Conservation (phyloP, 1,140 invertebrate species). For the Geopemphigus sp. region DNA sequence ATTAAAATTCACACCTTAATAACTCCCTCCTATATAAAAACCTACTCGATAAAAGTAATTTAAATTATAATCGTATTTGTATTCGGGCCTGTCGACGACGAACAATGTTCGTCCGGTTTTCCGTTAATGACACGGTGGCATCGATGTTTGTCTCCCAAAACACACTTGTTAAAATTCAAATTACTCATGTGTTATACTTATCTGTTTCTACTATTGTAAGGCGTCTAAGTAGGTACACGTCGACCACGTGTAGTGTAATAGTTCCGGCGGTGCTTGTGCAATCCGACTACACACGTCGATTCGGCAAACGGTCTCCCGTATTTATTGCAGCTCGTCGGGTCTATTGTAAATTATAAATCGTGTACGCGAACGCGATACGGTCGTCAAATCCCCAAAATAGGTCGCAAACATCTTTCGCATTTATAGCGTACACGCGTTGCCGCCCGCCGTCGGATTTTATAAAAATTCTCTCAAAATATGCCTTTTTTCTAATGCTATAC, state of each 20-base stretch:
- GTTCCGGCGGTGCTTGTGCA: too few species aligned
- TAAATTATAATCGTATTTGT: background rate
- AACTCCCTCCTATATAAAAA: background rate
- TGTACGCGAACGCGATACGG: too few species aligned
- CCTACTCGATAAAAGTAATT: conserved; percentile 16
- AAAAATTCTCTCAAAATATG: background rate
- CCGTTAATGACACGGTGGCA: background rate
- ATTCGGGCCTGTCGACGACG: background rate
- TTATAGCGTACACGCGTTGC: too few species aligned
- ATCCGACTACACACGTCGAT: too few species aligned
- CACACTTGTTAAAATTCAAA: background rate
- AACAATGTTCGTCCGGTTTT: background rate
- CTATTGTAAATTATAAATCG: too few species aligned
- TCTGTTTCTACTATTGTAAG: too few species aligned
- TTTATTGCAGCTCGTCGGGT: too few species aligned
- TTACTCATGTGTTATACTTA: background rate
- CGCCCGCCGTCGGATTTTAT: too few species aligned
- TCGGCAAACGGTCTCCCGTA: too few species aligned
- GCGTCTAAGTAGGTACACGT: background rate
- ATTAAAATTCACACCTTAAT: conserved; percentile 17
- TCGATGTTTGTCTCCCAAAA: background rate
- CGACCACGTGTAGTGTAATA: conserved; percentile 4
- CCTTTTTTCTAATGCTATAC: background rate
- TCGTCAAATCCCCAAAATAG: too few species aligned
- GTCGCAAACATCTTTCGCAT: too few species aligned